These are phyloP conservation scores for Hetaerina americana DNA, from an alignment of 1,140 invertebrate species.

Conservation along the genomic window DNA sequence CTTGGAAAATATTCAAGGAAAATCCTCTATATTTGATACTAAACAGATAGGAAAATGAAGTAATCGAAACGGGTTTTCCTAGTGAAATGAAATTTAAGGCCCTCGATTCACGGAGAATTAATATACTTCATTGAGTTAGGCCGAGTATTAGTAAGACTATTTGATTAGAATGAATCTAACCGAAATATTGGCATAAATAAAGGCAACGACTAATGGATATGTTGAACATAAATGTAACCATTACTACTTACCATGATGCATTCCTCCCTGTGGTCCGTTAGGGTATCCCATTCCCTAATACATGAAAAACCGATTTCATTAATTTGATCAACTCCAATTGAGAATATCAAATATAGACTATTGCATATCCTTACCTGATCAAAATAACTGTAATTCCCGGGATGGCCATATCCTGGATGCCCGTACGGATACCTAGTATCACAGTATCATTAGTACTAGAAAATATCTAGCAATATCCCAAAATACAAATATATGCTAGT, in stretches of 20 bases:
- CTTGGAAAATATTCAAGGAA: too few relatives aligned
- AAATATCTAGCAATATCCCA: not conserved
- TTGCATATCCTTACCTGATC: constrained; percentile 1
- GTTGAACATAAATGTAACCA: not conserved
- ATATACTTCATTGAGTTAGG: too few relatives aligned
- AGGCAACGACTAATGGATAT: too few relatives aligned
- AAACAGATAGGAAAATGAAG: too few relatives aligned
- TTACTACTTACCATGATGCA: not conserved
- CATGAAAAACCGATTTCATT: not conserved
- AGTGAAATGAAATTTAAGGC: too few relatives aligned
- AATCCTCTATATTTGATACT: too few relatives aligned
- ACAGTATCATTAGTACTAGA: not conserved
- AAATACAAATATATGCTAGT: not conserved
- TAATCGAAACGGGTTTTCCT: too few relatives aligned
- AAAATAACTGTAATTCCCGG: constrained; percentile 1
- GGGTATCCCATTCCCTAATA: constrained; percentile 9
- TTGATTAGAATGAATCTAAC: too few relatives aligned
- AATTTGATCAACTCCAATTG: not conserved
- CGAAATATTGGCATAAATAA: too few relatives aligned
- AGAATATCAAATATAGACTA: not conserved
- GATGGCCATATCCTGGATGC: constrained; percentile 6
- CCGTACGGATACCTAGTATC: constrained; percentile 5
- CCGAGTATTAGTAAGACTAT: too few relatives aligned
- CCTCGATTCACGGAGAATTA: too few relatives aligned
- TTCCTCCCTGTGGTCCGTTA: not conserved